These are phyloP conservation scores for Heteractis magnifica DNA, from an alignment of 92 coral and sea anemone genomes.

Conservation along the genomic window DNA sequence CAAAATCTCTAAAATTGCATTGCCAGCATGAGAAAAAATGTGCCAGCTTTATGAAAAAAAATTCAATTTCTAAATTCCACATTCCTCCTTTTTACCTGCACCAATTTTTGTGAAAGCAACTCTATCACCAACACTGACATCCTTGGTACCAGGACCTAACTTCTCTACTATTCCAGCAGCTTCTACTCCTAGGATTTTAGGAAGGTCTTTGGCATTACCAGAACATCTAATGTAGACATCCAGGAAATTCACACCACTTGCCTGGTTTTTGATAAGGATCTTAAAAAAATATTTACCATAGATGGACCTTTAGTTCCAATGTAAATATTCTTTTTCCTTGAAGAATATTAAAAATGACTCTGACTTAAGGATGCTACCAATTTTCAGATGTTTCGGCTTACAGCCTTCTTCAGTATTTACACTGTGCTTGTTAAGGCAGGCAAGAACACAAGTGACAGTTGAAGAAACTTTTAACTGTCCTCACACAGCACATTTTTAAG, in stretches of 20 bases:
- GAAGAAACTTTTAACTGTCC: too few species aligned
- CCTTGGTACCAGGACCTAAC: slow-evolving; percentile 40
- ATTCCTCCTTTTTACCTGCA: slow-evolving; percentile 36
- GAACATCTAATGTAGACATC: slow-evolving; percentile 41
- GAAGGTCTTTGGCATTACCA: slow-evolving; percentile 29
- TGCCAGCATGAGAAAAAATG: too few species aligned
- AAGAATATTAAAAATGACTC: too few species aligned
- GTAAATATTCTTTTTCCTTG: not conserved
- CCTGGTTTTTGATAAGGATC: slow-evolving; percentile 58
- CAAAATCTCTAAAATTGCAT: too few species aligned
- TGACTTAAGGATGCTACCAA: too few species aligned
- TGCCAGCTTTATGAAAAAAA: too few species aligned
- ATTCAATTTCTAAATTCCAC: too few species aligned
- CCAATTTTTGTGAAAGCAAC: slow-evolving; percentile 51
- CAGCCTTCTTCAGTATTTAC: too few species aligned
- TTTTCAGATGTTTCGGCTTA: too few species aligned
- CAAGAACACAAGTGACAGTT: too few species aligned
- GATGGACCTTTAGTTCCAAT: not conserved
- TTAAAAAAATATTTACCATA: not conserved
- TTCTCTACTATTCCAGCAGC: slow-evolving; percentile 62
- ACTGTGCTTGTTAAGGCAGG: too few species aligned
- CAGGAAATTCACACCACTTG: slow-evolving; percentile 68
- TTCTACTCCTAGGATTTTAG: slow-evolving; percentile 55
- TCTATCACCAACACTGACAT: slow-evolving; percentile 44
- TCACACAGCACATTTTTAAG: too few species aligned